Evolutionary conservation across 2,888 invertebrate species (phyloP).

Genomic region (Hylaea fasciaria): DNA sequence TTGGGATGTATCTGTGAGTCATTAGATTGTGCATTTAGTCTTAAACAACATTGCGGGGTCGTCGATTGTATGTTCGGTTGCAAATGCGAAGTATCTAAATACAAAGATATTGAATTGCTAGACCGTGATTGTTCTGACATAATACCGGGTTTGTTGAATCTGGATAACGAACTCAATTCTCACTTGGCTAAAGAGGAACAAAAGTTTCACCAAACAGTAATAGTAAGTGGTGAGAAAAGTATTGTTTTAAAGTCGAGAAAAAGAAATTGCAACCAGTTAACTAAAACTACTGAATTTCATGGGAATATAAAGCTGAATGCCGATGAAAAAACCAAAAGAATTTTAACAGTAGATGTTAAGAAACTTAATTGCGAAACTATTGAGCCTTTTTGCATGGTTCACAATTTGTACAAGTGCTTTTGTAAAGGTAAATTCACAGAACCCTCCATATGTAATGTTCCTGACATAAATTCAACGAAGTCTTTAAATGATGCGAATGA

Average conservation of each 20-base stretch:
- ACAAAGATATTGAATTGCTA: constrained; percentile 56
- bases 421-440: constrained; percentile 80
- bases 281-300: constrained; percentile 85
- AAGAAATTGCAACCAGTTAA: constrained; percentile 85
- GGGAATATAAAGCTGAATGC: constrained; percentile 60
- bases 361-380: constrained; percentile 74
- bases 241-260: constrained; percentile 86
- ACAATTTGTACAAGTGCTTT: constrained; percentile 87
- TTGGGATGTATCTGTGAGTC: constrained; percentile 89
- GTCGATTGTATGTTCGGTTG: constrained; percentile 85
- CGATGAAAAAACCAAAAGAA: constrained; percentile 47
- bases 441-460: constrained; percentile 17
- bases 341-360: constrained; percentile 53
- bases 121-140: constrained; percentile 53
- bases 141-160: constrained; percentile 65
- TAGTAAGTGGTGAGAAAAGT: constrained; percentile 87
- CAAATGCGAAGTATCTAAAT: constrained; percentile 70
- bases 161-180: constrained; percentile 80
- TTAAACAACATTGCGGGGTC: constrained; percentile 86
- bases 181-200: constrained; percentile 88
- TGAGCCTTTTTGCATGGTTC: constrained; percentile 87
- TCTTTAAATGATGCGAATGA: no score
- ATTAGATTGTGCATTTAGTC: constrained; percentile 70
- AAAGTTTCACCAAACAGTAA: constrained; percentile 89
- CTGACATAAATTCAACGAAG: constrained; percentile 4